Evolutionary conservation across 1,140 invertebrate genomes (phyloP).

Genomic region (Bemisia tabaci): DNA sequence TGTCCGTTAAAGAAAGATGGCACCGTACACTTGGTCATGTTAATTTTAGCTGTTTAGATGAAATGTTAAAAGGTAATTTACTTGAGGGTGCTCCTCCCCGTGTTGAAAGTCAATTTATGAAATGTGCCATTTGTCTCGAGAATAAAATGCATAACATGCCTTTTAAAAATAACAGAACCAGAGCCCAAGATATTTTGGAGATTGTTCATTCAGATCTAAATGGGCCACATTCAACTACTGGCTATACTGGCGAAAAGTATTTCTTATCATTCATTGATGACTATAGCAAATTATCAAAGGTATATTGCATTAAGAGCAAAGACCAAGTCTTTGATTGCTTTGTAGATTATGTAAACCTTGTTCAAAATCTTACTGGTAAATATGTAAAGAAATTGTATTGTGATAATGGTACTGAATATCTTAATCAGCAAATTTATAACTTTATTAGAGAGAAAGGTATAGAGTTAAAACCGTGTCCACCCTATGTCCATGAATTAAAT

Average conservation of each 20-base stretch:
- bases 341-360: constrained; percentile 20
- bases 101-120: background rate
- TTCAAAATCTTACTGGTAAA: constrained; percentile 23
- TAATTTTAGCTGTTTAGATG: constrained; percentile 3
- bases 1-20: constrained; percentile 21
- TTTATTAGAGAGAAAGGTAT: constrained; percentile 23
- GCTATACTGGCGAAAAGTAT: constrained; percentile 23
- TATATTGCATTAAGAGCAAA: constrained; percentile 29
- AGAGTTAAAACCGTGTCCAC: constrained; percentile 26
- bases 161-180: constrained; percentile 10
- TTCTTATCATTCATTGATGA: constrained; percentile 25
- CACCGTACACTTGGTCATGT: background rate
- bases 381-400: constrained; percentile 28
- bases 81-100: background rate
- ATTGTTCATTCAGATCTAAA: constrained; percentile 28
- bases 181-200: constrained; percentile 21
- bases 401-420: constrained; percentile 31
- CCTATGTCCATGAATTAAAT: constrained; percentile 32
- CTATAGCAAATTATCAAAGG: constrained; percentile 16
- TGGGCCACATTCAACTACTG: constrained; percentile 24
- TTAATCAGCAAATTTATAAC: constrained; percentile 20
- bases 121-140: background rate
- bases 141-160: background rate
- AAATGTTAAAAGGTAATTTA: background rate
- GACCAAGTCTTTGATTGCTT: constrained; percentile 22